phyloP scores from a whole-genome alignment of 2,113 vertebrate species.

The Psittacula cyanocephala region DNA sequence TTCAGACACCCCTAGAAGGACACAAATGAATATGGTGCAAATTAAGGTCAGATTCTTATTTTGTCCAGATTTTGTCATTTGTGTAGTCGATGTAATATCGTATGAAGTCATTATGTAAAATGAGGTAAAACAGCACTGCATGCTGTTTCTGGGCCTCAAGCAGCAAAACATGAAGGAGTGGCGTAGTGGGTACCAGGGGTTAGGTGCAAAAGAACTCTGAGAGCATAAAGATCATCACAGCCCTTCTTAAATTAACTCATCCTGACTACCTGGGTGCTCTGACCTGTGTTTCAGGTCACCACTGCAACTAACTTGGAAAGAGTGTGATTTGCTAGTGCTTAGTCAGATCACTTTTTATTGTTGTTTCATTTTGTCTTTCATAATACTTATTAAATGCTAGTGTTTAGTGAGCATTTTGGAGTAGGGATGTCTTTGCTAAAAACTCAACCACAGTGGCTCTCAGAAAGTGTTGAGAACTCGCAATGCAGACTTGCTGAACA shows the following conservation, averaged over 20 bases:
- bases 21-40: background rate
- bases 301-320: background rate
- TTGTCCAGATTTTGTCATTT: background rate
- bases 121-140: background rate
- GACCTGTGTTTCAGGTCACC: background rate
- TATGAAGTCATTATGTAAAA: background rate
- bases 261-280: background rate
- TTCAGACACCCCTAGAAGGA: background rate
- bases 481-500: background rate
- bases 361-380: background rate
- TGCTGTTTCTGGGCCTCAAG: accelerated
- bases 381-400: background rate
- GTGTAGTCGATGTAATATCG: background rate
- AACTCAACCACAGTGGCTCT: accelerated
- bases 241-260: background rate
- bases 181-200: background rate
- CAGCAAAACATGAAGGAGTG: background rate
- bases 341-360: background rate
- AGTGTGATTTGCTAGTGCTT: background rate
- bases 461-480: background rate
- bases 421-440: background rate
- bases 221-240: background rate
- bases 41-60: background rate
- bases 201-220: background rate
- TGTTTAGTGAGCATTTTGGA: background rate